Conservation (phyloP, 1,140 invertebrate genomes). For the Trichonephila inaurata region DNA sequence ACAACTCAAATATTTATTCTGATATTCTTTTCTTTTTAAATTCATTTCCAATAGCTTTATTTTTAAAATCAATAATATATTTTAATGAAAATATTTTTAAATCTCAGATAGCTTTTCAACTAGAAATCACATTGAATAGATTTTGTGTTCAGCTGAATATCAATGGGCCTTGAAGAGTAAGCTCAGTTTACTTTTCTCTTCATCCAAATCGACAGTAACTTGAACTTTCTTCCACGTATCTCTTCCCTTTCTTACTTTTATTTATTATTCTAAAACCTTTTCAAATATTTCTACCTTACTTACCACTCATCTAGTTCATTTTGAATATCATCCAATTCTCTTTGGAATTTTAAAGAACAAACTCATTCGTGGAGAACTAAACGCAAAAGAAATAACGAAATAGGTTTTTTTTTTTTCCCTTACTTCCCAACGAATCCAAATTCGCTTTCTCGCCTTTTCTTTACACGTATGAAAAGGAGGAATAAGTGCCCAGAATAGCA, state of each 20-base stretch:
- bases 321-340: neutral
- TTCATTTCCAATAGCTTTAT: no score
- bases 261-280: constrained; percentile 2
- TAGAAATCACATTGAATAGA: no score
- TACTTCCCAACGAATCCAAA: neutral
- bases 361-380: neutral
- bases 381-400: neutral
- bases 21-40: no score
- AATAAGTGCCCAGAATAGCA: constrained; percentile 5
- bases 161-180: no score
- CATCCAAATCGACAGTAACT: no score
- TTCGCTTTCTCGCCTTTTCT: neutral
- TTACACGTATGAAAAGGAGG: neutral
- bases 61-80: no score
- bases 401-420: neutral
- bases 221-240: no score
- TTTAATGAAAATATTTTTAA: no score
- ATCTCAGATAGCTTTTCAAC: no score
- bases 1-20: no score
- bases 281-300: neutral
- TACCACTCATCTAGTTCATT: neutral
- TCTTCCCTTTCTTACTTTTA: neutral
- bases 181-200: no score
- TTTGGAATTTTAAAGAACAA: neutral
- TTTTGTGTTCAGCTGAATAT: no score